Percentiles rank a stretch among this genome's conserved stretches.
Evolutionary conservation across 2,888 invertebrate species (phyloP).

Genomic region (Tipula lateralis): DNA sequence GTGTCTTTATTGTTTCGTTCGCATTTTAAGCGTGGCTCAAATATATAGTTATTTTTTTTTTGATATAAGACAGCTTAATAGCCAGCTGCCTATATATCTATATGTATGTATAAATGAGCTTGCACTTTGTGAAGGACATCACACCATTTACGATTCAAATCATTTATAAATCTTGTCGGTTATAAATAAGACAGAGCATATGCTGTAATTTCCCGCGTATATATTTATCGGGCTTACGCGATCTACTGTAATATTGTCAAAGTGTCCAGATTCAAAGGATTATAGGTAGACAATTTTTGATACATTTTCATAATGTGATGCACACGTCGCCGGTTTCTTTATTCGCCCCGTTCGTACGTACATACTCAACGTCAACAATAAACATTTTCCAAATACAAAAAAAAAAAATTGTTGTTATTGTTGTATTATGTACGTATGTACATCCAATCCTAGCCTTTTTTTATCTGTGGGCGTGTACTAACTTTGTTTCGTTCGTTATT

Average conservation of each 20-base stretch:
- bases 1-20: neutral
- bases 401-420: too few species aligned
- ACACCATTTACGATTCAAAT: neutral
- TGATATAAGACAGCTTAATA: too few species aligned
- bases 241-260: neutral
- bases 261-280: neutral
- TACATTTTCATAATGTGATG: neutral
- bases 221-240: too few species aligned
- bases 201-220: neutral
- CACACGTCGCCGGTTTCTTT: neutral
- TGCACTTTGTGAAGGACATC: too few species aligned
- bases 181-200: too few species aligned
- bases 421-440: neutral
- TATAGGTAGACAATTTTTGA: neutral
- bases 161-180: too few species aligned
- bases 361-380: too few species aligned
- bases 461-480: neutral
- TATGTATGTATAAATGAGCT: too few species aligned
- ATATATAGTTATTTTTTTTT: too few species aligned
- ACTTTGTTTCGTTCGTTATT: neutral
- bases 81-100: too few species aligned
- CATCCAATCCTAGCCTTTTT: slow-evolving; percentile 33
- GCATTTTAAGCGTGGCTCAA: neutral
- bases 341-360: neutral
- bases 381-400: neutral